Evolutionary conservation across 2,797 vertebrate genomes (phyloP).

Genomic region (Lutjanus campechanus): DNA sequence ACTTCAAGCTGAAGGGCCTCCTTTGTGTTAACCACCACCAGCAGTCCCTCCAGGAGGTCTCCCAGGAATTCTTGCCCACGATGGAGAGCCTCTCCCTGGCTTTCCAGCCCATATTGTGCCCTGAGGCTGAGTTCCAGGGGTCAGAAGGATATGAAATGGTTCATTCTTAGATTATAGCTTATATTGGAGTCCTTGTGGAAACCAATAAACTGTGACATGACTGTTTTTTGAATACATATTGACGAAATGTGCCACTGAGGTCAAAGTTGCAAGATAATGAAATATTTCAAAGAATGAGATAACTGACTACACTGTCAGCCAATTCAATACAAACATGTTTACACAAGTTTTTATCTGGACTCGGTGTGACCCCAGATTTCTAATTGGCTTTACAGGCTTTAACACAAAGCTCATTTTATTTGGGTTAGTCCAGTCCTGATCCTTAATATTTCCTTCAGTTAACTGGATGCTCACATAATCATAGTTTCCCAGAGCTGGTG

Average conservation of each 20-base stretch:
- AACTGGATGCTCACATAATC: constrained; percentile 7
- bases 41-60: constrained; percentile 77
- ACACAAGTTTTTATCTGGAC: constrained; percentile 4
- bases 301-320: background rate
- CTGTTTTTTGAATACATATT: constrained; percentile 23
- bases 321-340: constrained; percentile 15
- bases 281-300: constrained; percentile 3
- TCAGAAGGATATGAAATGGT: constrained; percentile 66
- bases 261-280: constrained; percentile 15
- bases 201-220: constrained; percentile 30
- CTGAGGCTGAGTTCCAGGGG: constrained; percentile 54
- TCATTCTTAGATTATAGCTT: constrained; percentile 60
- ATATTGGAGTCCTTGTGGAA: constrained; percentile 40
- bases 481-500: constrained; percentile 35
- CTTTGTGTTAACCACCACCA: constrained; percentile 80
- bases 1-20: constrained; percentile 79
- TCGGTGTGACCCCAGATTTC: background rate
- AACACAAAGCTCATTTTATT: constrained; percentile 34
- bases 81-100: constrained; percentile 63
- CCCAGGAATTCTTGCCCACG: constrained; percentile 72
- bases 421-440: constrained; percentile 7
- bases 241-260: constrained; percentile 15
- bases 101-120: constrained; percentile 62
- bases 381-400: constrained; percentile 26
- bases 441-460: constrained; percentile 31